Evolutionary conservation across 2,888 invertebrate genomes (phyloP), one percentile per base, ranked within the genome.

Genomic region (Ophraella communa): DNA sequence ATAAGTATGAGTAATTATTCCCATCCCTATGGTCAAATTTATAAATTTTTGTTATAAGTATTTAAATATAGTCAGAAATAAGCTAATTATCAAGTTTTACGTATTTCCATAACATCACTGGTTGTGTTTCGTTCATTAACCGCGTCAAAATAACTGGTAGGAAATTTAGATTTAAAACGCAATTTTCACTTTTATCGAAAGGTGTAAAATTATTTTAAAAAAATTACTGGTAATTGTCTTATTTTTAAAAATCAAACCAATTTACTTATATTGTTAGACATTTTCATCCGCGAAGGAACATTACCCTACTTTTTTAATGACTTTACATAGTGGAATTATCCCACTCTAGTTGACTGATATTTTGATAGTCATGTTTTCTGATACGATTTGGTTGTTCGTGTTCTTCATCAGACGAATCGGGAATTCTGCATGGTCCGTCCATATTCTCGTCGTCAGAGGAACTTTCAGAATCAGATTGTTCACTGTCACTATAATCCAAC

Each of bases 301-400:
- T 44, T 51, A 14, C 24, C 18, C 44, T 30, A 52, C 62, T 54
- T 21, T 42, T 52, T 52, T 20, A 30, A 33, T 45, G 47, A 44
- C 59, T 57, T 67, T 89, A 91, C 89, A 91, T 91, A 76, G 90
- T 90, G 83, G 89, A 89, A 85, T 90, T 90, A 83, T 91, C 91
- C 91, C 91, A 91, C 83, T 91, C 91, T 71, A 91, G 83, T 83
- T 91, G 91, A 82, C 88, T 90, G 79, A 90, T 89, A 84, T 90
- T 90, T 77, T 89, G 87, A 82, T 90, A 90, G 80, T 90, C 82
- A 70, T 81, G 81, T 70, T 81, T 86, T 81, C 80, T 85, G 75
- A 79, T 83, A 62, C 74, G 76, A 62, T 52, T 65, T 51, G 62
- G 71, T n/a, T 62, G 73, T 4, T 80, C 79, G 64, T 81, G 80